Evolutionary conservation across 2,797 vertebrate genomes (phyloP), one percentile per base, ranked within the genome.

Genomic region (Paguma larvata): DNA sequence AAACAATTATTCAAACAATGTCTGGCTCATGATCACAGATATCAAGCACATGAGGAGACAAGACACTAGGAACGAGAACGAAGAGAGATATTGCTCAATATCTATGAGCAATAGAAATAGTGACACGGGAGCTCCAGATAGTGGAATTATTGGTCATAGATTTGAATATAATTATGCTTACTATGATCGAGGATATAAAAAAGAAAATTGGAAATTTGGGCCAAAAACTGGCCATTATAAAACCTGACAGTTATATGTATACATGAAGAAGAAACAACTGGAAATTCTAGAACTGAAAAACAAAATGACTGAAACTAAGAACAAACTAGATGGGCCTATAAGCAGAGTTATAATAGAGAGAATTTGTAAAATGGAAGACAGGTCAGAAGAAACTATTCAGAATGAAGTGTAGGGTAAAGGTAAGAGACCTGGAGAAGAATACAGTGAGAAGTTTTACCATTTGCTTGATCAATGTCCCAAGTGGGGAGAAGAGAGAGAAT

Each of bases 251-350:
- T 59, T 59, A 59, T 23, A 59, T 59, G 51, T 85, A 62, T 41
- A 80, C 56, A 21, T 12, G 10, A 68, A 80, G 82, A 92, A 59
- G 41, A 63, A 77, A 51, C 30, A 83, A n/a, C 30, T 72, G 63
- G 63, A 72, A 65, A 85, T 89, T 90, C 86, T 65, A 73, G 34
- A 79, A 85, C 41, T 72, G 21, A 89, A 89, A 44, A n/a, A 44
- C 30, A 75, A 82, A 63, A 65, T 65, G 51, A 51, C 32, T 56
- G 56, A 70, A 85, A 79, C 15, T 6, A 82, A 56, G 18, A 30
- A 56, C 34, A 46, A 88, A 86, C 51, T 41, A 27, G 38, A 46
- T 59, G 23, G 65, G 41, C 77, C 41, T 77, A 5, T 41, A 53
- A 62, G 25, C 83, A 70, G 27, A 62, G 11, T 68, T 77, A 77